Conservation (phyloP, 1,140 invertebrate genomes). For the Orius laevigatus region DNA sequence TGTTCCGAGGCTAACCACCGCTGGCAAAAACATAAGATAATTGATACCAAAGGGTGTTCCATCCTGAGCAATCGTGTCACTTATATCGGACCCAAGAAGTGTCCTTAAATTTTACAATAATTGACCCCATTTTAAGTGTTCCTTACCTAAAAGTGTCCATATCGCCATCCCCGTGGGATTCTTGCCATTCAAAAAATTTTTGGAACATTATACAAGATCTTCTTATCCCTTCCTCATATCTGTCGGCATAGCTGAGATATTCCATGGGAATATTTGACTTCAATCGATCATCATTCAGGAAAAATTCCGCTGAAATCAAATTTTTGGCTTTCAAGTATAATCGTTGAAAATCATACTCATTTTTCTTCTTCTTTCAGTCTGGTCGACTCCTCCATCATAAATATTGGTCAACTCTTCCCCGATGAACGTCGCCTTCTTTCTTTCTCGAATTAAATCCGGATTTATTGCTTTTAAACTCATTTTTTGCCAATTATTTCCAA, state of each 20-base stretch:
- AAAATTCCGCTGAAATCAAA: conserved; percentile 46
- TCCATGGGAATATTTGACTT: conserved; percentile 49
- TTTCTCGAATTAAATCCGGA: too few species aligned
- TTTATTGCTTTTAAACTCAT: too few species aligned
- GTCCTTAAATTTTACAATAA: conserved; percentile 35
- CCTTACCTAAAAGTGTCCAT: conserved; percentile 22
- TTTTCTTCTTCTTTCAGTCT: too few species aligned
- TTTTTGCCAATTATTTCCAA: too few species aligned
- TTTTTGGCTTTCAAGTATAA: too few species aligned
- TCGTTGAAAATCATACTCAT: too few species aligned
- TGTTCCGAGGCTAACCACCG: conserved; percentile 71
- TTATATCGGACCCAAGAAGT: conserved; percentile 56
- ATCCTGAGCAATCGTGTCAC: conserved; percentile 60
- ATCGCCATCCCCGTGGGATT: conserved; percentile 16
- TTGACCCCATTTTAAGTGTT: too few species aligned
- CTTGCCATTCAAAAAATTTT: conserved; percentile 41
- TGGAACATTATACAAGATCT: conserved; percentile 56
- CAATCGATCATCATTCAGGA: conserved; percentile 53
- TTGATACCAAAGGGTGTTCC: conserved; percentile 69
- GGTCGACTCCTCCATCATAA: too few species aligned
- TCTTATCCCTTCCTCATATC: conserved; percentile 62
- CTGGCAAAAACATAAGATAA: conserved; percentile 84
- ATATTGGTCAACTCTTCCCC: too few species aligned
- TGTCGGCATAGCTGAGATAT: conserved; percentile 70
- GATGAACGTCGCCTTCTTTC: too few species aligned